Conservation (phyloP, 2,888 invertebrate genomes). For the Conomelus anceps region DNA sequence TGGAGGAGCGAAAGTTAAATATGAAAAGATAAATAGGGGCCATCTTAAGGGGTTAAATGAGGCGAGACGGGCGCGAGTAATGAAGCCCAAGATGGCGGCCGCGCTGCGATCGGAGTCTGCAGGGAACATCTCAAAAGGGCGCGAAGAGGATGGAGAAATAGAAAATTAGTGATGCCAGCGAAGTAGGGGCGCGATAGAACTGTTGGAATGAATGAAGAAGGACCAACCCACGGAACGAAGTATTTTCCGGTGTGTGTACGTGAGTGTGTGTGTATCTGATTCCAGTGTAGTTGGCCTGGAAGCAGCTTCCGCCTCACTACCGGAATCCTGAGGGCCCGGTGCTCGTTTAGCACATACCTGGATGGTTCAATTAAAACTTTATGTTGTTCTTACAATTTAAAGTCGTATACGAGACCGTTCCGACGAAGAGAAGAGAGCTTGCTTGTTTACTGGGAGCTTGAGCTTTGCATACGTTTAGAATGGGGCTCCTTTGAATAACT, state of each 20-base stretch:
- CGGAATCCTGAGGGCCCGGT: not conserved
- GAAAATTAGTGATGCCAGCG: not conserved
- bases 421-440: constrained; percentile 8
- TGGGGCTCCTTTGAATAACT: constrained; percentile 35
- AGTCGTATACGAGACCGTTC: constrained; percentile 19
- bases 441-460: constrained; percentile 27
- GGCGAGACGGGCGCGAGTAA: constrained; percentile 6
- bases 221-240: too few relatives aligned
- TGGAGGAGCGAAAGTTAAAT: constrained; percentile 1
- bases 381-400: constrained; percentile 37
- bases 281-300: not conserved
- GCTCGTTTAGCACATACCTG: constrained; percentile 15
- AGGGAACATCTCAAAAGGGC: not conserved
- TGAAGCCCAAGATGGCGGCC: constrained; percentile 4
- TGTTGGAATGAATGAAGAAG: not conserved
- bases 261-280: not conserved
- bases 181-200: not conserved
- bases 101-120: not conserved
- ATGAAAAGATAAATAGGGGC: constrained; percentile 14
- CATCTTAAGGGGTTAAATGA: constrained; percentile 10
- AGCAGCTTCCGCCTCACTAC: not conserved
- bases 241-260: not conserved
- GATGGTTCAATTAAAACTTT: constrained; percentile 36
- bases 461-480: constrained; percentile 35
- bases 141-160: not conserved